A percentile compares a stretch with the other conserved stretches of the same genome.
These are phyloP conservation scores for Triplophysa tibetana DNA, from an alignment of 2,113 vertebrate genomes.

Conservation along the genomic window DNA sequence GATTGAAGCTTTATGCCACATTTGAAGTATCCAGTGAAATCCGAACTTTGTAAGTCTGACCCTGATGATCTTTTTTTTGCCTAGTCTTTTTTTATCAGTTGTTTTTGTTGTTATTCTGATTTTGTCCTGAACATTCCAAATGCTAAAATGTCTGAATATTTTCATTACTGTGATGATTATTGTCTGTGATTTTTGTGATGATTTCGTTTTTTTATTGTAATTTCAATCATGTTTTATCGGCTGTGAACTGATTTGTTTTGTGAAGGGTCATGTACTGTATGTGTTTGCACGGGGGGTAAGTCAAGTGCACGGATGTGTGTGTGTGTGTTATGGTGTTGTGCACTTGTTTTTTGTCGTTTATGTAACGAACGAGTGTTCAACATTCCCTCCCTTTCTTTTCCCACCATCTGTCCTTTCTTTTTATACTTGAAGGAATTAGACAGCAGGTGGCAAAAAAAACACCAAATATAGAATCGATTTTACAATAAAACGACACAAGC, in stretches of 20 bases:
- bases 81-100: constrained; percentile 12
- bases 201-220: constrained; percentile 45
- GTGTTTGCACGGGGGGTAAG: constrained; percentile 40
- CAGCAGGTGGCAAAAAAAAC: constrained; percentile 50
- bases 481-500: constrained; percentile 67
- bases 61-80: constrained; percentile 27
- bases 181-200: constrained; percentile 49
- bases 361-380: constrained; percentile 53
- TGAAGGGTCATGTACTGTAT: constrained; percentile 60
- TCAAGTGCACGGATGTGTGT: constrained; percentile 47
- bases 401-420: constrained; percentile 40
- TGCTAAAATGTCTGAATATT: constrained; percentile 61
- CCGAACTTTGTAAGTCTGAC: neutral
- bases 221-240: constrained; percentile 60
- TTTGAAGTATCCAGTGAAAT: neutral
- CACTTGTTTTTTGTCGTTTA: constrained; percentile 2
- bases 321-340: constrained; percentile 56
- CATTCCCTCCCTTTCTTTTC: constrained; percentile 52
- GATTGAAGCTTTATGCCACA: neutral
- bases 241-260: constrained; percentile 65
- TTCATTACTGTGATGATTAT: constrained; percentile 58
- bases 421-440: constrained; percentile 41
- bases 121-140: constrained; percentile 60
- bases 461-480: constrained; percentile 63
- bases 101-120: constrained; percentile 3